A percentile compares a stretch with the other conserved stretches of the same genome.
Evolutionary conservation across 2,113 vertebrate species (phyloP).

Genomic region (Neogale vison): DNA sequence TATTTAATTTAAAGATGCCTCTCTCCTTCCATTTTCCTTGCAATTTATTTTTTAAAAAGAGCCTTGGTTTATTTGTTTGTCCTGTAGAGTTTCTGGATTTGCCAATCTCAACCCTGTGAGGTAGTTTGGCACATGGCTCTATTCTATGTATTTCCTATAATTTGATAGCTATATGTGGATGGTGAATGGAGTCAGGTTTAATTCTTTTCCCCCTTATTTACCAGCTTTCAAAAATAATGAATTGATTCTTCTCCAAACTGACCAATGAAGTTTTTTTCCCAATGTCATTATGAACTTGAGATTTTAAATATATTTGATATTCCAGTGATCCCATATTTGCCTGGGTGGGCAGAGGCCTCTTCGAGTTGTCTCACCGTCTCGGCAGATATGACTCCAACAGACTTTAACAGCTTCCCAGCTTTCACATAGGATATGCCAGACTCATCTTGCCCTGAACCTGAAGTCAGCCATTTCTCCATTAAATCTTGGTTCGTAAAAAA

Average conservation of each 20-base stretch:
- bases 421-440: neutral
- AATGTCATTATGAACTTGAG: neutral
- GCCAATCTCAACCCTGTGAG: neutral
- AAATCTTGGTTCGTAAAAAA: neutral
- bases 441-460: neutral
- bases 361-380: neutral
- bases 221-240: neutral
- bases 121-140: neutral
- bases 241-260: neutral
- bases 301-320: neutral
- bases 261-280: neutral
- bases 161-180: neutral
- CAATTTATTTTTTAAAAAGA: neutral
- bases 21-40: neutral
- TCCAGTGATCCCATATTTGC: neutral
- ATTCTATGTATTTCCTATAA: neutral
- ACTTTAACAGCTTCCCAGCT: neutral
- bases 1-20: neutral
- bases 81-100: neutral
- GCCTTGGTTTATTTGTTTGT: neutral
- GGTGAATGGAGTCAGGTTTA: neutral
- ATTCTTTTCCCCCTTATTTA: constrained; percentile 8
- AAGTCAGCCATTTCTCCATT: neutral
- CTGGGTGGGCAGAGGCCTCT: neutral
- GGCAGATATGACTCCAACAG: neutral